Base-by-base conservation (phyloP, 2,113 vertebrate species). In the Ancistrus triradiatus region DNA sequence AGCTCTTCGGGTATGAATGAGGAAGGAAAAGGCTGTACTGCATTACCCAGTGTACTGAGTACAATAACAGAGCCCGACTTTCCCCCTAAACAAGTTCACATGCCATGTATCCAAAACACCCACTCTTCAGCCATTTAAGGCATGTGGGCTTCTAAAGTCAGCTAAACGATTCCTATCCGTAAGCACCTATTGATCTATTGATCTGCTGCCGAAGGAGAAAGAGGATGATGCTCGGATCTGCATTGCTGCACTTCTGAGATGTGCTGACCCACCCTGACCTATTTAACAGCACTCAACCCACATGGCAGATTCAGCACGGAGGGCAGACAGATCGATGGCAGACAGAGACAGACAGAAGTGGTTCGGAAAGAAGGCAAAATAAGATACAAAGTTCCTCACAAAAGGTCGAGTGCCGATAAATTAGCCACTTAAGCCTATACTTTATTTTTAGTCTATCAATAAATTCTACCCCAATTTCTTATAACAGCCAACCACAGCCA, bases 11-110 rank as follows among this genome's bases (percentile, higher is more conserved):
- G 27, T 46, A 19, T 7, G 6, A 7, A 21, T n/a, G 42, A 47
- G 64, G 53, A 66, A 66, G 53, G 64, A 58, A 58, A 66, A 42
- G 46, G 33, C 35, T 58, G 33, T 24, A 14, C 38, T 64, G 61
- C 38, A 44, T 37, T 33, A 55, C 49, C 43, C 31, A 49, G 8
- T 27, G 53, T 19, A n/a, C 63, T 14, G 13, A 59, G 24, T 50
- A 66, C 28, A 57, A 47, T 57, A 66, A 57, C 42, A 57, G 11
- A 38, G 31, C 21, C 33, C 7, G 15, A 66, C 13, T 21, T 28
- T 46, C 63, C 8, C 7, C n/a, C 21, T 19, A 57, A 52, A 52
- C 24, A 48, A 37, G 15, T 19, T 14, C 22, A 57, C 21, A 33
- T 2, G 3, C 27, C 17, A 11, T 7, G 19, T 21, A n/a, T 2